Evolutionary conservation across 2,797 vertebrate genomes (phyloP).

Genomic region (Spinibarbus caldwelli): DNA sequence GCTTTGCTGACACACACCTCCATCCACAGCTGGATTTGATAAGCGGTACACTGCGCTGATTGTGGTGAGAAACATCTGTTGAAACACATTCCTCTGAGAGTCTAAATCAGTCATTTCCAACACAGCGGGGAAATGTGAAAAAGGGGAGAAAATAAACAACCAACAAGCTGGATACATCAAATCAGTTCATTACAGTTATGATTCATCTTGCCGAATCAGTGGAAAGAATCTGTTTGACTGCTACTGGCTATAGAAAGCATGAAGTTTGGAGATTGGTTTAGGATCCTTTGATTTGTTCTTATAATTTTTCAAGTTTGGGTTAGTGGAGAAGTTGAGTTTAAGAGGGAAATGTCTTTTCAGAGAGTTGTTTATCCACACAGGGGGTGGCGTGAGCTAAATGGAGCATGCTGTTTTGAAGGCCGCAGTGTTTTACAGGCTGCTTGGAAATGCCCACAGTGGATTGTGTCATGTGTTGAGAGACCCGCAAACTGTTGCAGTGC

Average conservation of each 20-base stretch:
- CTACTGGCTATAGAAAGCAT: neutral
- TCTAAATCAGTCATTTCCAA: constrained; percentile 45
- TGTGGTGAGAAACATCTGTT: constrained; percentile 46
- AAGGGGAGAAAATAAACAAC: neutral
- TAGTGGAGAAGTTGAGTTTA: neutral
- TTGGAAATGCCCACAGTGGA: constrained; percentile 41
- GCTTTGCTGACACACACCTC: constrained; percentile 26
- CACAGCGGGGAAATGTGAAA: constrained; percentile 42
- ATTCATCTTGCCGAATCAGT: neutral
- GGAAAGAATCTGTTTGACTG: neutral
- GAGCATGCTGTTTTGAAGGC: constrained; percentile 38
- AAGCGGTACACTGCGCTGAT: constrained; percentile 23
- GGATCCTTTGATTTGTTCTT: neutral
- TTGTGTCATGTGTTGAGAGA: constrained; percentile 47
- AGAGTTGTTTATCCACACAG: constrained; percentile 28
- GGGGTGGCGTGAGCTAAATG: constrained; percentile 42
- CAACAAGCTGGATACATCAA: constrained; percentile 19
- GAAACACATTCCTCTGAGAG: constrained; percentile 40
- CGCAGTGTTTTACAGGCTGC: constrained; percentile 49
- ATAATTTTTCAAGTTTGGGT: neutral
- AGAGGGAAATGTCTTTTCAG: neutral
- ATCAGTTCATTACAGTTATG: neutral
- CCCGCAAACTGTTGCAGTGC: constrained; percentile 39
- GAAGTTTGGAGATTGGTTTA: neutral
- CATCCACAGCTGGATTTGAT: constrained; percentile 54